Base-by-base conservation (phyloP, 1,140 invertebrate genomes). In the Dendrolimus punctatus region DNA sequence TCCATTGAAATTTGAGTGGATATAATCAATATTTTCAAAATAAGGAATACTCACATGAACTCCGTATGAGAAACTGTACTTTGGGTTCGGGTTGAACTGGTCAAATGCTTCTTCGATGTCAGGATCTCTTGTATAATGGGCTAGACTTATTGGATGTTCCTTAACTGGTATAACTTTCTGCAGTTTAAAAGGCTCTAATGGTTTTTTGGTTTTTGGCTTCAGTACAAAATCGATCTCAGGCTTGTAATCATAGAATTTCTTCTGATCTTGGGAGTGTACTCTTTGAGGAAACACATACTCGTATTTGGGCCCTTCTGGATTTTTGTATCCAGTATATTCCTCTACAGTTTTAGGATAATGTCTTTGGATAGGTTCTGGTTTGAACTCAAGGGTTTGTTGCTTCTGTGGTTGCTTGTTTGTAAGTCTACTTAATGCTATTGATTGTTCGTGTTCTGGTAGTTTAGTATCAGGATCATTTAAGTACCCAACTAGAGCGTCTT, bases 391-490 rank as follows among this genome's bases (percentile, higher is more conserved):
- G 23, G 23, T 23, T 23, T 39, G 8, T 8, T 50, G 49, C 37
- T 48, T 46, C 8, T 57, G 41, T 49, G 58, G 48, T n/a, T 53
- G 40, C 8, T 43, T 6, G 43, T 48, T 57, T 6, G 64, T 36
- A 5, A 67, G 46, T 39, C 53, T 63, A 4, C 60, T 45, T 5
- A 69, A 39, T 0, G 69, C 74, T 52, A 58, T 74, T 2, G 61
- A 58, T 53, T 56, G 71, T 48, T 83, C 79, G 6, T 58, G 49
- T 10, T 78, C 65, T 2, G 80, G 79, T 38, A 85, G 53, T 51
- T 81, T 73, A 0, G 82, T 85, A 44, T 85, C 80, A 2, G 76
- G 71, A 45, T 86, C 80, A 38, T 80, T 71, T 5, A 81, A 47
- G 51, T 83, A 83, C 6, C 58, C 73, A 5, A 83, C 41, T 0